Evolutionary conservation across 2,888 invertebrate genomes (phyloP).

Genomic region (Campoletis raptor): DNA sequence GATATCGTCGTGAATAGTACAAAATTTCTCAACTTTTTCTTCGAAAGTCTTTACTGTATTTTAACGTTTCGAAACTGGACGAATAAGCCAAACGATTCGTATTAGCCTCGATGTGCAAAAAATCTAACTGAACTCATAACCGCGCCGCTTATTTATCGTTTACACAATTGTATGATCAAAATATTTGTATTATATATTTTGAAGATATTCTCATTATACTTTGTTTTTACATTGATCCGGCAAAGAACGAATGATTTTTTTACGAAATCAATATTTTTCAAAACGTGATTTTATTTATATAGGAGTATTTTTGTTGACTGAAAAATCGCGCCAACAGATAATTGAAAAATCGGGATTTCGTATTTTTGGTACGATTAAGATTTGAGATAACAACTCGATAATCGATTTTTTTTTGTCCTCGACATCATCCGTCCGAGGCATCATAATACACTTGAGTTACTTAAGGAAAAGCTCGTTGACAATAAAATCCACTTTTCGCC

Average conservation of each 20-base stretch:
- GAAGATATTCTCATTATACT: background rate
- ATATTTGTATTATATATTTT: background rate
- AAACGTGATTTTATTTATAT: background rate
- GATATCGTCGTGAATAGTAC: background rate
- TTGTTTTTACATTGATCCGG: no score
- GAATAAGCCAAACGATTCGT: background rate
- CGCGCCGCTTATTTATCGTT: background rate
- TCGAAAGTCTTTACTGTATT: background rate
- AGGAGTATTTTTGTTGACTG: background rate
- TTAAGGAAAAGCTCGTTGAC: background rate
- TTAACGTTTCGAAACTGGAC: background rate
- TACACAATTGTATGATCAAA: background rate
- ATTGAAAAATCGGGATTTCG: no score
- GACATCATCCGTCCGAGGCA: background rate
- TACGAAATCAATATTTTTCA: background rate
- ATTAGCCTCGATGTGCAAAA: background rate
- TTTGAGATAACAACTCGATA: constrained; percentile 59
- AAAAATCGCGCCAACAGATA: background rate
- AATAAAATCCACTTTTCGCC: background rate
- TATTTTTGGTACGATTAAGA: no score
- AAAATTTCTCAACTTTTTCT: background rate
- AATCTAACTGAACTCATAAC: background rate
- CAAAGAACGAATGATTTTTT: background rate
- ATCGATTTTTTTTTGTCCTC: constrained; percentile 29
- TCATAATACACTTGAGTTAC: background rate